A percentile compares a stretch with the other conserved stretches of the same genome.
phyloP scores from a whole-genome alignment of 2,113 vertebrate genomes.

The Paedocypris sp. region DNA sequence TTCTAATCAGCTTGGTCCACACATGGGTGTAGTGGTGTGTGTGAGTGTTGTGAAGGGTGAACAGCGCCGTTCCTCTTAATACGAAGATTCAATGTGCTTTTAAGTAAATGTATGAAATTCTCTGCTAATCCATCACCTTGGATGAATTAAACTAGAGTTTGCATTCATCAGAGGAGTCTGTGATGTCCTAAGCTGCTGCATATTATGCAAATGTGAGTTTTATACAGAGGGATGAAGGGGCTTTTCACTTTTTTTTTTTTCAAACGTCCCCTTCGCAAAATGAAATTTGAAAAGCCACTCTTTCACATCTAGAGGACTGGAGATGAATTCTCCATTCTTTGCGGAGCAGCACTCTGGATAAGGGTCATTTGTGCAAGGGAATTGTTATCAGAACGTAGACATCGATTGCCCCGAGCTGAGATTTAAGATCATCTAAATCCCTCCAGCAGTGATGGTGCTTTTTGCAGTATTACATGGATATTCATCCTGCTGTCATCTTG shows the following conservation, averaged over 20 bases:
- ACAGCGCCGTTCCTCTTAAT: no score
- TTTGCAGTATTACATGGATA: not conserved
- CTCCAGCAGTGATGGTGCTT: not conserved
- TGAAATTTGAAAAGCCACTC: constrained; percentile 15
- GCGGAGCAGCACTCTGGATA: not conserved
- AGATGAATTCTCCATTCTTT: constrained; percentile 5
- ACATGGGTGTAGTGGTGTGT: no score
- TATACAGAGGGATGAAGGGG: not conserved
- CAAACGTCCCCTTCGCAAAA: constrained; percentile 12
- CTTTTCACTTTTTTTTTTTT: not conserved
- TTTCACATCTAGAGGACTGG: constrained; percentile 13
- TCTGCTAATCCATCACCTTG: not conserved
- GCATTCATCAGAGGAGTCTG: not conserved
- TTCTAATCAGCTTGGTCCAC: no score
- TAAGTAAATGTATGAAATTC: no score
- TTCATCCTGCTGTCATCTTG: not conserved
- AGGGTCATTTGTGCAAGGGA: not conserved
- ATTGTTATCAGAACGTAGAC: not conserved
- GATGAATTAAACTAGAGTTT: constrained; percentile 3
- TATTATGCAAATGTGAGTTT: constrained; percentile 20
- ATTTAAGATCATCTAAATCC: constrained; percentile 11
- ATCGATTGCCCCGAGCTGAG: not conserved
- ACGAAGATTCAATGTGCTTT: no score
- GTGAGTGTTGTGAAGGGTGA: no score
- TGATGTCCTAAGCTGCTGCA: not conserved